Evolutionary conservation across 2,113 vertebrate genomes (phyloP), one percentile per base, ranked within the genome.

Genomic region (Eptatretus burgeri): DNA sequence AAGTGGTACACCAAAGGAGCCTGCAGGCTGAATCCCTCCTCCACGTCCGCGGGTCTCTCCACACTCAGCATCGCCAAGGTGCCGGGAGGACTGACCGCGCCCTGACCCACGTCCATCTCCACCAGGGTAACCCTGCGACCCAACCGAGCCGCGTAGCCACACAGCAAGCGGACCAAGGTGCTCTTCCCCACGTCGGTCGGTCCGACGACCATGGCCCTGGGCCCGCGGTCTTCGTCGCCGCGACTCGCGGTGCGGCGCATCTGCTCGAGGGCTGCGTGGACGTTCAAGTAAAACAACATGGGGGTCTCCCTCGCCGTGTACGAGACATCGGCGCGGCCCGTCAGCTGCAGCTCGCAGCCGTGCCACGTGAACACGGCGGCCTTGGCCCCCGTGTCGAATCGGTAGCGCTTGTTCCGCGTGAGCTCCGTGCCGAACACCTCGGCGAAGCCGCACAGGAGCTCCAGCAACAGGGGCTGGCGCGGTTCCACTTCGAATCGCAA

Each of bases 291-390:
- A 62, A 96, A 79, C 68, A 94, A 72, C 91, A 96, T 96, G 17
- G 91, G 91, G 1, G 91, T 91, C 64, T 96, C 91, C 69, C 79
- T n/a, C 56, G 56, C 93, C 49, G 93, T 67, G 17, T 95, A 96
- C 2, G 87, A 85, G 67, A 89, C 85, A 76, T 96, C 91, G 0
- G 86, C 85, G 66, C 87, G 86, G 63, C 91, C 91, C 2, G 79
- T 81, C 62, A 96, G 78, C 66, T 81, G 84, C 13, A 96, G 74
- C 7, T 78, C 80, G 70, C 91, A 96, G 67, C 91, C 84, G 49
- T 96, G 91, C 91, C 91, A 96, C 13, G 91, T 96, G 71, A 96
- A 96, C 56, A 96, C 85, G 0, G 91, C 87, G 16, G 86, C 86
- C 70, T 93, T 93, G 62, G 85, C 81, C 2, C 91, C 91, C 0